Conservation (phyloP, 2,113 vertebrate species). For the Serinus canaria region DNA sequence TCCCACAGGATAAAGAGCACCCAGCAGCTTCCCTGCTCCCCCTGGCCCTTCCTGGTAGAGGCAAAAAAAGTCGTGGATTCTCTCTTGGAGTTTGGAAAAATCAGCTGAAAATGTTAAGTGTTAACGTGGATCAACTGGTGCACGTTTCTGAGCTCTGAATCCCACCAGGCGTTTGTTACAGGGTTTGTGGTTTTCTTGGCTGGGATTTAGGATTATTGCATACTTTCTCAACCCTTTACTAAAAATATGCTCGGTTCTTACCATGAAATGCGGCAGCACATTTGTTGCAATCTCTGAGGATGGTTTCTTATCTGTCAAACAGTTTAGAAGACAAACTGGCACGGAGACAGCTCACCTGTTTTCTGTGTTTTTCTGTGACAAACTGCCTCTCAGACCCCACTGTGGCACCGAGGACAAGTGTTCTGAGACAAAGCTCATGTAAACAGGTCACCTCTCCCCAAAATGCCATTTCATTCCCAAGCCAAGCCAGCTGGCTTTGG, state of each 20-base stretch:
- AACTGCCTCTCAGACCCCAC: conserved; percentile 70
- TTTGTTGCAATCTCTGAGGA: conserved; percentile 58
- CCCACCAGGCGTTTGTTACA: not conserved
- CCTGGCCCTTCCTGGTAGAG: not conserved
- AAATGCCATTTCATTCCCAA: conserved; percentile 62
- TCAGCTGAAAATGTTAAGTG: not conserved
- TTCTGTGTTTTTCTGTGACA: conserved; percentile 62
- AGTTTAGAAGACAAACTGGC: conserved; percentile 54
- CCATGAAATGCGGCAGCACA: conserved; percentile 50
- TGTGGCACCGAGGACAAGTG: conserved; percentile 49
- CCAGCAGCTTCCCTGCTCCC: not conserved
- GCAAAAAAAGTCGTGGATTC: not conserved
- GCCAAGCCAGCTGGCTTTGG: conserved; percentile 82
- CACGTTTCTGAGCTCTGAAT: not conserved
- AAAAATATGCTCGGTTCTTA: conserved; percentile 37
- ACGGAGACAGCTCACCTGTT: conserved; percentile 78
- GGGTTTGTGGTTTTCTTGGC: conserved; percentile 34
- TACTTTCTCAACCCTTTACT: conserved; percentile 51
- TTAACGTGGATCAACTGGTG: not conserved
- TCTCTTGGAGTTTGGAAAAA: not conserved
- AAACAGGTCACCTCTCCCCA: conserved; percentile 11
- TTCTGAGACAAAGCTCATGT: not conserved
- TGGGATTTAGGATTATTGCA: conserved; percentile 52
- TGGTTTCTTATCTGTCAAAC: conserved; percentile 61
- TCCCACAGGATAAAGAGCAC: not conserved